A percentile compares a stretch with the other conserved stretches of the same genome.
Evolutionary conservation across 2,797 vertebrate species (phyloP).

Genomic region (Gila robusta): DNA sequence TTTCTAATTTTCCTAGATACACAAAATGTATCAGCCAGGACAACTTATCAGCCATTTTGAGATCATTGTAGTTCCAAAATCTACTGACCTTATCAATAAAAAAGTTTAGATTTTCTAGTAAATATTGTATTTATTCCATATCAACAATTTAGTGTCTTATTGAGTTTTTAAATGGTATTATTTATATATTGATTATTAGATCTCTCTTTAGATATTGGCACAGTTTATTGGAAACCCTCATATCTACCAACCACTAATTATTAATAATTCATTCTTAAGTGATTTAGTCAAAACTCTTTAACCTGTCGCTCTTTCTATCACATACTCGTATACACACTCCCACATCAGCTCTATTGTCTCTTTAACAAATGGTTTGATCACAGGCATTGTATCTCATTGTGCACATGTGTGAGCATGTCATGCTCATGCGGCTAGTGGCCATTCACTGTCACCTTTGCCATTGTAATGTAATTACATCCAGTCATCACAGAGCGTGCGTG

Average conservation of each 20-base stretch:
- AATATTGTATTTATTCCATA: neutral
- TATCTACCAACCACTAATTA: neutral
- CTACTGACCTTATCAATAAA: neutral
- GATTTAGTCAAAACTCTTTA: neutral
- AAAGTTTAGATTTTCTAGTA: neutral
- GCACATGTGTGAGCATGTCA: conserved; percentile 45
- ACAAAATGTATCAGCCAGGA: neutral
- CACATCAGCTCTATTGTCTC: conserved; percentile 40
- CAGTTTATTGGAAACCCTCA: neutral
- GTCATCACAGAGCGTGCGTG: conserved; percentile 52
- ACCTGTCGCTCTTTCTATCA: neutral
- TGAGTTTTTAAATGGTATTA: neutral
- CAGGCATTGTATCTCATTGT: conserved; percentile 33
- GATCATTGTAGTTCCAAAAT: neutral
- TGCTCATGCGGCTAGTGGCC: conserved; percentile 67
- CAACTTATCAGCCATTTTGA: neutral
- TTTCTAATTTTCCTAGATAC: neutral
- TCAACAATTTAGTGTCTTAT: neutral
- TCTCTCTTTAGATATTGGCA: neutral
- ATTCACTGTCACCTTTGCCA: conserved; percentile 53
- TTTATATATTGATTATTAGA: neutral
- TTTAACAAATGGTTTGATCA: conserved; percentile 41
- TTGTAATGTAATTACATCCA: conserved; percentile 46
- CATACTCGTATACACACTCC: conserved; percentile 26
- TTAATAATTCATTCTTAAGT: neutral